Evolutionary conservation across 2,888 invertebrate genomes (phyloP).

Genomic region (Latrodectus elegans): DNA sequence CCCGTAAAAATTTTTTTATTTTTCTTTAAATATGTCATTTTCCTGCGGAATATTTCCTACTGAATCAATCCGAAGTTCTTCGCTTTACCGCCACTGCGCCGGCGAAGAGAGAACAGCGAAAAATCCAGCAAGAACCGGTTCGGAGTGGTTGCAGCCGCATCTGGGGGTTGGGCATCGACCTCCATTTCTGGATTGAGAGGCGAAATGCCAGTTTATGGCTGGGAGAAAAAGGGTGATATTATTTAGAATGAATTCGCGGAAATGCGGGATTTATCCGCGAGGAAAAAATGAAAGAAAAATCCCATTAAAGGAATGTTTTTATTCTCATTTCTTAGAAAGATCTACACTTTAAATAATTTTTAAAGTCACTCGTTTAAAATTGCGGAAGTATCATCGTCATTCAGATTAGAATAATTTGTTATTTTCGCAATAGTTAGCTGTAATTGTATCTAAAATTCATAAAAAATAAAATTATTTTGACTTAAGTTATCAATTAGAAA

Average conservation of each 20-base stretch:
- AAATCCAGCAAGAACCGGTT: constrained; percentile 48
- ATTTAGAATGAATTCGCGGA: background rate
- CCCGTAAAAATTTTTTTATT: too few relatives aligned
- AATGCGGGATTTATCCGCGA: background rate
- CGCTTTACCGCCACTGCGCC: constrained; percentile 11
- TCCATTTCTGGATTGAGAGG: constrained; percentile 29
- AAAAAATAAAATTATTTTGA: too few relatives aligned
- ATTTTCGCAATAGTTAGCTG: background rate
- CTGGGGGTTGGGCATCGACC: constrained; percentile 33
- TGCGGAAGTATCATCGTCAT: background rate
- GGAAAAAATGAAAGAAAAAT: too few relatives aligned
- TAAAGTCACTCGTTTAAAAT: too few relatives aligned
- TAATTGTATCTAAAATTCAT: too few relatives aligned
- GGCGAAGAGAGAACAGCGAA: background rate
- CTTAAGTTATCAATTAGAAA: too few relatives aligned
- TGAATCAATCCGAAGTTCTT: background rate
- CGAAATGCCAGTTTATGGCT: constrained; percentile 30
- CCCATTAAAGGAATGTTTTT: too few relatives aligned
- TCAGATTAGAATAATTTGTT: background rate
- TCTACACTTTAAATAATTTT: too few relatives aligned
- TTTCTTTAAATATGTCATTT: background rate
- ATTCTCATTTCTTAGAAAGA: too few relatives aligned
- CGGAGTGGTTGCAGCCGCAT: constrained; percentile 19
- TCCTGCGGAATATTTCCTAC: background rate
- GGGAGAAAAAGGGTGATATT: background rate